Evolutionary conservation across 2,797 vertebrate genomes (phyloP).

Genomic region (Pipistrellus nathusii): DNA sequence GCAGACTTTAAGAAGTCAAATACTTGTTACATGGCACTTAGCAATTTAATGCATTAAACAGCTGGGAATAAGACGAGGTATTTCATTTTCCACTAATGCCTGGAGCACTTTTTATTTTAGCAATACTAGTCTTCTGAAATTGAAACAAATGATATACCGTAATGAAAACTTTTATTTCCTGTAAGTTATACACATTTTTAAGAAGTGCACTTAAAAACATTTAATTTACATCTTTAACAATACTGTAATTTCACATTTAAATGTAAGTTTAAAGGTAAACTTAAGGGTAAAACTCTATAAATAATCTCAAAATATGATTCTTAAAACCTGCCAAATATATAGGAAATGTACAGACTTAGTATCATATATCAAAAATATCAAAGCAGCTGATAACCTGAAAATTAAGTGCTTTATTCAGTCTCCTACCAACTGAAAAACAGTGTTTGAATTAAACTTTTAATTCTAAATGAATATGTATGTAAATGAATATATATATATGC

Average conservation of each 20-base stretch:
- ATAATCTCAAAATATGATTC: neutral
- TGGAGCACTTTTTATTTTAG: constrained; percentile 76
- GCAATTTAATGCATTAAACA: constrained; percentile 75
- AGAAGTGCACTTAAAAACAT: constrained; percentile 15
- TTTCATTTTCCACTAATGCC: constrained; percentile 72
- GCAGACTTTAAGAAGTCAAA: constrained; percentile 63
- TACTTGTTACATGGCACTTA: constrained; percentile 72
- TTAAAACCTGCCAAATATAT: neutral
- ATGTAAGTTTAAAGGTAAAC: neutral
- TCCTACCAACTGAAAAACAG: neutral
- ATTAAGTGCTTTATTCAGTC: neutral
- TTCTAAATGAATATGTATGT: neutral
- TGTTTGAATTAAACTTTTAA: constrained; percentile 32
- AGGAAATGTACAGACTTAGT: constrained; percentile 17
- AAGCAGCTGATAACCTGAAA: constrained; percentile 5
- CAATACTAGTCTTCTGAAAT: constrained; percentile 68
- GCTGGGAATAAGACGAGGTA: constrained; percentile 79
- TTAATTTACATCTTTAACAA: constrained; percentile 40
- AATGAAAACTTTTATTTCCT: constrained; percentile 51
- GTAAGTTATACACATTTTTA: constrained; percentile 19
- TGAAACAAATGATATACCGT: constrained; percentile 41
- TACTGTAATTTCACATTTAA: constrained; percentile 24
- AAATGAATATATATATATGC: neutral
- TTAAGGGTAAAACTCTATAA: neutral
- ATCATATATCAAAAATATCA: neutral